Evolutionary conservation across 2,888 invertebrate species (phyloP), one percentile per base, ranked within the genome.

Genomic region (Ptilodon capucinus): DNA sequence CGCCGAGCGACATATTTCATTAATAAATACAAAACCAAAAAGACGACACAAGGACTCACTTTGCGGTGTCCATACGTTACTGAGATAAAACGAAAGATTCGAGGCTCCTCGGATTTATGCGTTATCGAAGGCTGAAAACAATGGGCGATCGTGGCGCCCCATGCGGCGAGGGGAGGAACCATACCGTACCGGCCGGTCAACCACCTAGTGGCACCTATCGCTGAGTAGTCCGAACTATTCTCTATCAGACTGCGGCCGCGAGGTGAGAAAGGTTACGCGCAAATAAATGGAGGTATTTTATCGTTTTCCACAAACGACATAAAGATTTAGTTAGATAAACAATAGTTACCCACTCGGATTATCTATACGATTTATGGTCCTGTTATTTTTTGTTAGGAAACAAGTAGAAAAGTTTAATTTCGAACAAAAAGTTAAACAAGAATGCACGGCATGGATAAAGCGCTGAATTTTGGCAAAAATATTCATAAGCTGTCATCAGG

Each of bases 401-500:
- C 40, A 28, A 36, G 50, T 32, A 42, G 46, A 47, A 51, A 64
- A 67, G 52, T 65, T 65, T 68, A 81, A 80, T 78, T 76, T 72
- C 54, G 61, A 70, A 65, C 72, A 73, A 81, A 79, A 84, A 83
- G 76, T 79, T 81, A 74, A 84, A 84, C 75, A 79, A 76, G 70
- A 72, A 74, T 76, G 73, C 72, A 73, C 73, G 67, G 76, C 77
- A 76, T 79, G 74, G 81, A 78, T 78, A 76, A 84, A 74, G 79
- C 81, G 62, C 74, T 63, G 80, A 80, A 81, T 86, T 87, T 84
- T 80, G 88, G 82, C 87, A 86, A 86, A 89, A 90, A 90, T 89
- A 90, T 91, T 91, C 90, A 90, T 90, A 89, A 88, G 88, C 88
- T 90, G 90, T 89, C 90, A 90, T 89, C 89, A 85, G 71, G 79